Conservation (phyloP, 2,113 vertebrate genomes). For the Corythaeola cristata region DNA sequence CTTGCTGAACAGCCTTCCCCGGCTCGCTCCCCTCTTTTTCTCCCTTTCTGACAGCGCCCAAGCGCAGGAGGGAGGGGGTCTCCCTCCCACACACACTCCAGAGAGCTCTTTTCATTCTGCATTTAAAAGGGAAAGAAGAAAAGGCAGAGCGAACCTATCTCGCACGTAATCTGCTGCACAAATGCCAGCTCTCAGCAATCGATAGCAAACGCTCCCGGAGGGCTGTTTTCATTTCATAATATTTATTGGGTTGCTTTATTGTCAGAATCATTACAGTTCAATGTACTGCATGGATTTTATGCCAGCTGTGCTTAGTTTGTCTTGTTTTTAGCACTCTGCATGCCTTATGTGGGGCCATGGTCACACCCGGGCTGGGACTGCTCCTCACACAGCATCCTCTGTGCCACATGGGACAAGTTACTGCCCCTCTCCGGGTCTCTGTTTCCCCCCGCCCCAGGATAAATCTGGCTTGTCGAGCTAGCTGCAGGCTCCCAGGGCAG, state of each 20-base stretch:
- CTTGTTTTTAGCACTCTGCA: conserved; percentile 59
- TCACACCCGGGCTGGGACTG: background rate
- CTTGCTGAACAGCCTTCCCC: background rate
- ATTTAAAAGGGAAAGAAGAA: conserved; percentile 39
- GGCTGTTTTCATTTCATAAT: conserved; percentile 76
- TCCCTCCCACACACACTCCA: background rate
- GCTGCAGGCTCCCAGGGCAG: background rate
- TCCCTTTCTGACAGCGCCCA: background rate
- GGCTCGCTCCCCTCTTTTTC: background rate
- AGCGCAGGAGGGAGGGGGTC: background rate
- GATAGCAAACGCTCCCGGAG: conserved; percentile 61
- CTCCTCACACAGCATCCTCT: background rate
- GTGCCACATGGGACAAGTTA: background rate
- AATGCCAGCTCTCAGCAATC: conserved; percentile 61
- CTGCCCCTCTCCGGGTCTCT: background rate
- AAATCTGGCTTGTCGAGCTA: background rate
- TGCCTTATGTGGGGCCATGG: background rate
- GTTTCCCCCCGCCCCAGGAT: background rate
- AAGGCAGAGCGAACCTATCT: conserved; percentile 44
- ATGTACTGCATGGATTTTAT: conserved; percentile 75
- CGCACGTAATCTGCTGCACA: conserved; percentile 24
- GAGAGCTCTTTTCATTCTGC: conserved; percentile 45
- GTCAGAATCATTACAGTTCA: conserved; percentile 77
- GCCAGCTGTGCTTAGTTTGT: conserved; percentile 63
- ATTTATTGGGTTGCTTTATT: conserved; percentile 76